A percentile compares a stretch with the other conserved stretches of the same genome.
Evolutionary conservation across 2,888 invertebrate species (phyloP).

Genomic region (Trypoxylon attenuatum): DNA sequence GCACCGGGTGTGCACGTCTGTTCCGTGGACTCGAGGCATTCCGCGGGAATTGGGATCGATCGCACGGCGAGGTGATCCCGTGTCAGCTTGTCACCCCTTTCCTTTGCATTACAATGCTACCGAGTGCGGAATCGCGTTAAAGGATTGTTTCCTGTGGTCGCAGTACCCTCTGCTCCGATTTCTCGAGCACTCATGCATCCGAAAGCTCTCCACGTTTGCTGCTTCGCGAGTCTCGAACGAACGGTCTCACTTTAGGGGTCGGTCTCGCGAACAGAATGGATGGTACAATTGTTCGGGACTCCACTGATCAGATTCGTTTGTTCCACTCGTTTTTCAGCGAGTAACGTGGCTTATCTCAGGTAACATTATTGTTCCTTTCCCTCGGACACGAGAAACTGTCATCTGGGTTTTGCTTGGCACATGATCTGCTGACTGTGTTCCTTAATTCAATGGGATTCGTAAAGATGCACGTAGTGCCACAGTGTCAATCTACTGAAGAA

Average conservation of each 20-base stretch:
- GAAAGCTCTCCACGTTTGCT: neutral
- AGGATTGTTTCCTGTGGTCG: neutral
- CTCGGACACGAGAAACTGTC: neutral
- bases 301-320: slow-evolving; percentile 4
- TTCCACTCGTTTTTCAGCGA: neutral
- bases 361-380: neutral
- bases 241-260: slow-evolving; percentile 13
- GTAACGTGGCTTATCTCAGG: slow-evolving; percentile 6
- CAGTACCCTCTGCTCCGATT: neutral
- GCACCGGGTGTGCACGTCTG: neutral
- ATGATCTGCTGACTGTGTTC: neutral
- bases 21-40: neutral
- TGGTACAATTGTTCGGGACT: slow-evolving; percentile 13
- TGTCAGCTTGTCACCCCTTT: neutral
- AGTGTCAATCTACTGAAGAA: neutral
- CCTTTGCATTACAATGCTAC: neutral
- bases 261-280: slow-evolving; percentile 28
- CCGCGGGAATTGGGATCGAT: neutral
- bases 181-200: neutral
- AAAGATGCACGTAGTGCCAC: neutral
- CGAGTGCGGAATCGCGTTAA: neutral
- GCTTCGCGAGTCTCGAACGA: neutral
- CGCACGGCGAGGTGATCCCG: neutral
- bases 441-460: neutral
- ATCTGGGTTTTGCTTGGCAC: slow-evolving; percentile 12